phyloP scores from a whole-genome alignment of 2,888 invertebrate species.

The Eumacrocentrus americanus region DNA sequence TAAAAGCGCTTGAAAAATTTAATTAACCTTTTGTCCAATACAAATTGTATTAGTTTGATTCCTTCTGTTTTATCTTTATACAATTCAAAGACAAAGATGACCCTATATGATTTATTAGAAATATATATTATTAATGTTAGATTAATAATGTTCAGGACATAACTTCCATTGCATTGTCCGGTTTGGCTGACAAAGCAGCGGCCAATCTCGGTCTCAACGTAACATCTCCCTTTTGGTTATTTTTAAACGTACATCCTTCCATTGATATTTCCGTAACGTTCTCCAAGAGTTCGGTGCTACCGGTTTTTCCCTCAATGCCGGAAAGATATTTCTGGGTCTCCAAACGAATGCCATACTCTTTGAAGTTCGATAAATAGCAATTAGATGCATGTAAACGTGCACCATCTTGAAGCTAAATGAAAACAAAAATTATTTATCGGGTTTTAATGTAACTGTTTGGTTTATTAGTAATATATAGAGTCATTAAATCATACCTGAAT shows the following conservation, averaged over 20 bases:
- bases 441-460: conserved; percentile 3
- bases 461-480: conserved; percentile 3
- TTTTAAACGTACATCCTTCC: conserved; percentile 50
- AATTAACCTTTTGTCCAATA: too few relatives aligned
- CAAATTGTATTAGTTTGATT: too few relatives aligned
- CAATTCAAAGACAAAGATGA: not conserved
- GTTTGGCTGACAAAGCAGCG: conserved; percentile 40
- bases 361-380: conserved; percentile 61
- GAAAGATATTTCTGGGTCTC: conserved; percentile 59
- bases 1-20: too few relatives aligned
- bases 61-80: not conserved
- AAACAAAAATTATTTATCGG: conserved; percentile 13
- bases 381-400: conserved; percentile 54
- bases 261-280: conserved; percentile 45
- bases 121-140: not conserved
- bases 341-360: conserved; percentile 64
- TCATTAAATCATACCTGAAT: conserved; percentile 50
- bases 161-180: conserved; percentile 40
- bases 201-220: conserved; percentile 41
- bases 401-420: conserved; percentile 61
- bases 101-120: not conserved
- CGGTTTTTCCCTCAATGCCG: conserved; percentile 42
- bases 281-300: conserved; percentile 45
- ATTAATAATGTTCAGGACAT: conserved; percentile 30
- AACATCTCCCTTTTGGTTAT: conserved; percentile 51